Percentiles rank a stretch among this genome's conserved stretches.
Conservation (phyloP, 2,888 invertebrate species). For the Chromoteleia sp. region DNA sequence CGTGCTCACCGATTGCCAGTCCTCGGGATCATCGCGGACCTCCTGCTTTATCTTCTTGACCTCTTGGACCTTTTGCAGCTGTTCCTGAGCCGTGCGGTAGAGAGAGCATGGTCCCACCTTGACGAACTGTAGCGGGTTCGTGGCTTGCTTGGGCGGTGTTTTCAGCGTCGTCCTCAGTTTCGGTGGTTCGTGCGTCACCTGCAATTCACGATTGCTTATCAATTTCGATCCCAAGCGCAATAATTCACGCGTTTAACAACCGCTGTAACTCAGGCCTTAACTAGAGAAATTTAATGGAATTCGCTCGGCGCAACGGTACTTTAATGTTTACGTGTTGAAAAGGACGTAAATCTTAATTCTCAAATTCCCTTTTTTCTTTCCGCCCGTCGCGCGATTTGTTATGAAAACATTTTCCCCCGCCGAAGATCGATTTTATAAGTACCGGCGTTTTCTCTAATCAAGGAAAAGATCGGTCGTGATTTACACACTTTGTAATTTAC, state of each 20-base stretch:
- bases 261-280: constrained; percentile 5
- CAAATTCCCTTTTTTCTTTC: constrained; percentile 16
- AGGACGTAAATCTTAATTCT: constrained; percentile 37
- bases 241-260: constrained; percentile 21
- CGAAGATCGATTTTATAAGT: constrained; percentile 8
- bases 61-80: constrained; percentile 93
- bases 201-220: constrained; percentile 47
- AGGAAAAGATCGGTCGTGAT: constrained; percentile 19
- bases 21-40: constrained; percentile 93
- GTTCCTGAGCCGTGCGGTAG: constrained; percentile 93
- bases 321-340: constrained; percentile 25
- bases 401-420: neutral
- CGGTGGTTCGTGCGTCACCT: constrained; percentile 83
- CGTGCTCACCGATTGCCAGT: constrained; percentile 95
- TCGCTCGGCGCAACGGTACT: constrained; percentile 21
- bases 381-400: neutral
- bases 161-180: constrained; percentile 83
- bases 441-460: constrained; percentile 6
- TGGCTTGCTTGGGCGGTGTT: constrained; percentile 93
- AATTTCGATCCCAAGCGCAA: neutral
- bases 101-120: constrained; percentile 95
- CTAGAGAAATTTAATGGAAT: constrained; percentile 28
- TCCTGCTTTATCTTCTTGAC: constrained; percentile 93
- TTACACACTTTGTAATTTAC: constrained; percentile 14
- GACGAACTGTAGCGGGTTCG: constrained; percentile 95